Base-by-base conservation (phyloP, 2,888 invertebrate species). In the Macrosiphum euphorbiae region DNA sequence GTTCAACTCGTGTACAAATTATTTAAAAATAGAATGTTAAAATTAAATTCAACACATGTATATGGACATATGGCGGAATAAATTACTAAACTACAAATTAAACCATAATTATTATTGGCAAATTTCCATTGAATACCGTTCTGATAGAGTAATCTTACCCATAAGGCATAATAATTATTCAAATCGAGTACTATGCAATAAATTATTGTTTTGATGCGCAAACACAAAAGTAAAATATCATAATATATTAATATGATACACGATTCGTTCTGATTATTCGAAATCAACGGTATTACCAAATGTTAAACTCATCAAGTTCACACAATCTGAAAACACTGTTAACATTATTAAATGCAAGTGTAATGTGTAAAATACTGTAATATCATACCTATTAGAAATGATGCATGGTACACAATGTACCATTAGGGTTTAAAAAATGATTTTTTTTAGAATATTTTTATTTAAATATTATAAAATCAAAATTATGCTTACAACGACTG, bases 221-320 rank as follows among this genome's bases (percentile, higher is more conserved):
- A 5, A 67, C 11, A 89, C 24, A 61, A 90, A 90, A 50, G 20
- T 4, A 44, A 67, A 67, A 50, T 41, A 16, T 35, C 26, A 52
- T 50, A 58, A 35, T 10, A 55, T 20, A 55, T 20, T 55, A 58
- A 58, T 26, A 11, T 41, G 10, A 84, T 26, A 44, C 58, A 50
- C 50, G 55, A 91, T 91, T 13, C 91, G 55, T 90, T 90, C 78
- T 84, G 52, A 90, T 90, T 84, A 52, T 84, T 90, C 13, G 52
- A 41, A 91, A 91, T 52, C 20, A 44, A 26, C 90, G 3, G 41
- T 20, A n/a, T n/a, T 67, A 67, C n/a, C 20, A 78, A 7, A 78
- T 78, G 20, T 41, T 20, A 35, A 41, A 35, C 35, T 78, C 35
- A 78, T 55, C 20, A 20, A 55, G 55, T 55, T 20, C 4, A 55